Conservation (phyloP, 2,888 invertebrate species). For the Pachymerium ferrugineum region DNA sequence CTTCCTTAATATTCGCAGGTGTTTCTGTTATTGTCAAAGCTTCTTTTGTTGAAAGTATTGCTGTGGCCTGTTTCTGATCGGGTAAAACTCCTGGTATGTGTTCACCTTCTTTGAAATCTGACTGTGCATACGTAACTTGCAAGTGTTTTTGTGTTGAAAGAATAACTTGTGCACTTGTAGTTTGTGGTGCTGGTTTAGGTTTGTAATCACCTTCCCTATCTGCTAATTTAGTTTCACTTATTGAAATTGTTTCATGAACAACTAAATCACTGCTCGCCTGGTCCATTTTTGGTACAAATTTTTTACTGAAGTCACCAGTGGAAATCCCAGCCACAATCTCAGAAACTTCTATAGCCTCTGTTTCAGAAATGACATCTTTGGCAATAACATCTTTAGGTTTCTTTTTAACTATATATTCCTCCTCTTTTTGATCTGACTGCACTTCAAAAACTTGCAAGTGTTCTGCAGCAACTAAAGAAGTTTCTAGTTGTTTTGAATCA, state of each 20-base stretch:
- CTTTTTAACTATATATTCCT: background rate
- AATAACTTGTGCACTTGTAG: conserved; percentile 34
- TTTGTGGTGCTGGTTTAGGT: conserved; percentile 34
- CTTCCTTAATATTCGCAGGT: conserved; percentile 38
- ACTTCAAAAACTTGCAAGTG: conserved; percentile 42
- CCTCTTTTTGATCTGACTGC: background rate
- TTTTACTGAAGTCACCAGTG: background rate
- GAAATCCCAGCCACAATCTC: conserved; percentile 23
- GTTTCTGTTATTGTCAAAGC: conserved; percentile 36
- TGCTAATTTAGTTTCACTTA: conserved; percentile 58
- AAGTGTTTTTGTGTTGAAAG: conserved; percentile 36
- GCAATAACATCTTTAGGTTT: conserved; percentile 26
- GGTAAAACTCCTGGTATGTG: conserved; percentile 33
- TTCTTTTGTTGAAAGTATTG: conserved; percentile 29
- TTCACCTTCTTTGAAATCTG: background rate
- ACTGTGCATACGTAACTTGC: conserved; percentile 28
- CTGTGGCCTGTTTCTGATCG: conserved; percentile 32
- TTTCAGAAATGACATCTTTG: background rate
- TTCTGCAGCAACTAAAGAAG: background rate
- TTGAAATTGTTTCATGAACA: conserved; percentile 58
- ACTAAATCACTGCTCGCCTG: conserved; percentile 45
- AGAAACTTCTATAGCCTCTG: conserved; percentile 32
- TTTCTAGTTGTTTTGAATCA: background rate
- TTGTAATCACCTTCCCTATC: conserved; percentile 54
- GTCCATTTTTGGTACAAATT: background rate